Base-by-base conservation (phyloP, 2,113 vertebrate genomes). In the Neotoma lepida region DNA sequence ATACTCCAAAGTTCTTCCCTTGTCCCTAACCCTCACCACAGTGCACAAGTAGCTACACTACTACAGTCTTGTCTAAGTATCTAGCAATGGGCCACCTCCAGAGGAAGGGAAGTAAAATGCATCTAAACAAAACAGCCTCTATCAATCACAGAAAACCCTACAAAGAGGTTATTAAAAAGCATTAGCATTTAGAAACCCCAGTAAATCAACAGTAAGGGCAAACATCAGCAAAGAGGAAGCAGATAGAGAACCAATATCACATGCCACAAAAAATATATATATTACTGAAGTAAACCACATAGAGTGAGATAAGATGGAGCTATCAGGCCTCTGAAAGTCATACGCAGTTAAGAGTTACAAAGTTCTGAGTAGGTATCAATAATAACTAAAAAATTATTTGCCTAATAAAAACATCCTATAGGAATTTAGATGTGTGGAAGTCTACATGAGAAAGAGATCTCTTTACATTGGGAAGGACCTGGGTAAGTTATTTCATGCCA, bases 1-100 rank as follows among this genome's bases (percentile, higher is more conserved):
- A 39, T 4, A 46, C 17, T 33, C 30, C 10, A 78, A 20, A n/a
- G 1, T 6, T n/a, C 4, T 5, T 30, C 22, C 9, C 1, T 10
- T 61, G 2, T 12, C 17, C 18, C 44, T 26, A 51, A 3, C 4
- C 26, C 4, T 82, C 14, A 78, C 5, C 3, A 8, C 49, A n/a
- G 1, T 9, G 10, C 4, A 68, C 74, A 90, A 3, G 51, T 1
- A 9, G 18, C 17, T 61, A 35, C 3, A 58, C 0, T 56, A 4
- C 6, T 13, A 2, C 33, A 6, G 24, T 51, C 14, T 30, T 77
- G 10, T 5, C 0, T 54, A 49, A 28, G 22, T 61, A 82, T 86
- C 13, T 84, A 10, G 3, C 63, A 84, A 39, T n/a, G 18, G 49
- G 26, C 6, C 15, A 71, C 30, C 10, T 71, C n/a, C 9, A 54